Evolutionary conservation across 2,113 vertebrate genomes (phyloP).

Genomic region (Gymnogyps californianus): DNA sequence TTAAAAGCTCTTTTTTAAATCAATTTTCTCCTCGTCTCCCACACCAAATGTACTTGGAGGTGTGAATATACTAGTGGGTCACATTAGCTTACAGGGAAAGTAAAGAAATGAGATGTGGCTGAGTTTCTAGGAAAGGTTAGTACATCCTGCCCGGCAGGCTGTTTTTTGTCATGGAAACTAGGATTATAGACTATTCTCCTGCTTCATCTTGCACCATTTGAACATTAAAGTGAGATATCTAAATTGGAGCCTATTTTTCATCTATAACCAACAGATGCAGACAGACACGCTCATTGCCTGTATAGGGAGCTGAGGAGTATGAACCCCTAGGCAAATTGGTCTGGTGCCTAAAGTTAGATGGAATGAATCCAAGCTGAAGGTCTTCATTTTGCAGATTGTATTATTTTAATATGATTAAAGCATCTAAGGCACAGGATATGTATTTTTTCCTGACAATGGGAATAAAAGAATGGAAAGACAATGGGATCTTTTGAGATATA

Average conservation of each 20-base stretch:
- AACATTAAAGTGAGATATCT: constrained; percentile 33
- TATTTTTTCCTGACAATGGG: not conserved
- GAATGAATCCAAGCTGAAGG: constrained; percentile 33
- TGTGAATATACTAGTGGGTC: not conserved
- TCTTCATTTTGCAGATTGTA: constrained; percentile 31
- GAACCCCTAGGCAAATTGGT: constrained; percentile 33
- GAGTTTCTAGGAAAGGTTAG: not conserved
- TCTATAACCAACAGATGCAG: constrained; percentile 33
- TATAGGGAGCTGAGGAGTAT: not conserved
- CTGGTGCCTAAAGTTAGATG: constrained; percentile 22
- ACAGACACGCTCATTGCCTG: not conserved
- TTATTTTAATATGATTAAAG: constrained; percentile 51
- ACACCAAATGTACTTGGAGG: not conserved
- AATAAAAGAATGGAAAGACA: not conserved
- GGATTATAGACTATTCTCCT: not conserved
- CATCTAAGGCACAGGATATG: not conserved
- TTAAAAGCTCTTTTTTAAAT: not conserved
- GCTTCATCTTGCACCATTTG: constrained; percentile 1
- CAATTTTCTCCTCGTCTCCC: not conserved
- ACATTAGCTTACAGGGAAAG: not conserved
- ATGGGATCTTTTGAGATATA: not conserved
- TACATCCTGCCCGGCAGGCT: not conserved
- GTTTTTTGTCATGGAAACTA: not conserved
- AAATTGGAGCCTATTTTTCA: constrained; percentile 34
- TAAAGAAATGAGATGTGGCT: not conserved